Base-by-base conservation (phyloP, 30 jellyfish, hydroid and myxozoan genomes). In the Sanderia malayensis region DNA sequence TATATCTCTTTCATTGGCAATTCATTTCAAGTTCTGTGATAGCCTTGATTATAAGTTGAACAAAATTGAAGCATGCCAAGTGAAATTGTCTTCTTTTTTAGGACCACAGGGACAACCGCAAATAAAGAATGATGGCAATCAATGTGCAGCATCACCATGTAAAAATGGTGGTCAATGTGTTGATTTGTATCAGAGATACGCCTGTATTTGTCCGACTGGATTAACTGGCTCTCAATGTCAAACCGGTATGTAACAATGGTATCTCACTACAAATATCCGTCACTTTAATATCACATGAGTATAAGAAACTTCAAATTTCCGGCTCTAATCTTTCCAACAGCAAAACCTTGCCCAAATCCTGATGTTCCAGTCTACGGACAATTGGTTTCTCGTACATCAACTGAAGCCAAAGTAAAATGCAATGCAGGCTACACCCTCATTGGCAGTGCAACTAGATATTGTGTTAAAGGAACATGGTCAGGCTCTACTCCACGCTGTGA, bases 91-190 rank as follows among this genome's bases (percentile, higher is more conserved):
- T n/a, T n/a, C n/a, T n/a, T n/a, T n/a, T n/a, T 49, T 18, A 92
- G 98, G 75, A n/a, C 98, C 98, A 27, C 98, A 92, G 76, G 98
- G 98, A 0, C 84, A 75, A 32, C 98, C 96, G 0, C 74, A 24
- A 23, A 13, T 31, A 23, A 72, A 83, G 79, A 22, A 71, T 2
- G 98, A 92, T 63, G 66, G 74, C 24, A 69, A 84, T 70, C 82
- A 84, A 26, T 92, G 98, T 45, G 69, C 46, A 7, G 41, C 81
- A 67, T 73, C 89, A 18, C 93, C 96, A 2, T 92, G 98, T 76
- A 30, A 20, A 61, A 92, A 92, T 70, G 96, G 96, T 4, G 98
- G 95, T 22, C 52, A 71, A 46, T 92, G 98, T 64, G 29, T 78
- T 22, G 96, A 92, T 46, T 73, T 92, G 49, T 83, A 92, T 58